Evolutionary conservation across 1,140 invertebrate species (phyloP), one percentile per base, ranked within the genome.

Genomic region (Drosophila kohkoa): DNA sequence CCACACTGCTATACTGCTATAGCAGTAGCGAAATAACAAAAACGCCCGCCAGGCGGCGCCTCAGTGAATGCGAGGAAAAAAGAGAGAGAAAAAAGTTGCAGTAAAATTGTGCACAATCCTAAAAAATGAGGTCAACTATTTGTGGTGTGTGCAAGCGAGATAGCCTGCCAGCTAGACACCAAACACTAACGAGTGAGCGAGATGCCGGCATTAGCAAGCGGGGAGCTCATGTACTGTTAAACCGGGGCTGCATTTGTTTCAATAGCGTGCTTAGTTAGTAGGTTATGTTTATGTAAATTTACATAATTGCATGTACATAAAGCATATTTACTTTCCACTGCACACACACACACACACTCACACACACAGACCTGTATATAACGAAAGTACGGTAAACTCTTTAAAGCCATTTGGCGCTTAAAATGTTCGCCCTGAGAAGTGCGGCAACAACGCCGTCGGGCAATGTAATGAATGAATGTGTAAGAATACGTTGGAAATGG

Each of bases 91-190:
- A 77, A 73, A 81, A 86, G 54, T 83, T 89, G 78, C 85, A 88
- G 85, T 80, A 81, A 85, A 89, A 89, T 78, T 88, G 85, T 83
- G 81, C 81, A 78, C 78, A 82, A 62, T 58, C 28, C 81, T 73
- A 85, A 81, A 89, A 88, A 89, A 89, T 87, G 81, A 85, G 85
- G 85, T 89, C 85, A 89, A 89, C 85, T 89, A 89, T 89, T 81
- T 89, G 60, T 73, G 69, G 59, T 75, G 63, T 67, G 25, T 35
- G 57, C 20, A 1, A 54, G 6, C 54, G 32, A 58, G 58, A 43
- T 46, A 43, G 51, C 54, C 11, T 54, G n/a, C 38, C 35, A 43
- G 7, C 54, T 10, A 38, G 35, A 38, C 35, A 10, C 35, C 8
- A 10, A 8, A n/a, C n/a, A 5, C 35, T 30, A 45, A 32, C 16